These are phyloP conservation scores for Phymastichus coffea DNA, from an alignment of 1,140 invertebrate genomes.

Conservation along the genomic window DNA sequence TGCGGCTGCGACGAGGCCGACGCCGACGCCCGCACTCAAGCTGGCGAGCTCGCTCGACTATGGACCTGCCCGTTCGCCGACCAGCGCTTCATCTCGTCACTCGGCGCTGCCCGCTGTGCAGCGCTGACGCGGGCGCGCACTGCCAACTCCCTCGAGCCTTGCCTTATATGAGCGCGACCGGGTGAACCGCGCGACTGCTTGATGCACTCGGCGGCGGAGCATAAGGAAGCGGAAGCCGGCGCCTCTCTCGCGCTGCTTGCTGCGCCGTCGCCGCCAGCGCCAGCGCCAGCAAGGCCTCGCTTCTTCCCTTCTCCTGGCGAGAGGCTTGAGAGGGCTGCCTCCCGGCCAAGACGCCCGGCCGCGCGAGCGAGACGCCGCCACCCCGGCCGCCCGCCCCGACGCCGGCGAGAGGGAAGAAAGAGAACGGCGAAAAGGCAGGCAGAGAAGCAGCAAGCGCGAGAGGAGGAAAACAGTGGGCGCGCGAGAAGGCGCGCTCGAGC, in stretches of 20 bases:
- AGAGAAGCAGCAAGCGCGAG: no score
- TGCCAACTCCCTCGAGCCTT: no score
- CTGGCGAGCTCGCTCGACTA: background rate
- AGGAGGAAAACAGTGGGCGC: conserved; percentile 18
- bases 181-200: conserved; percentile 55
- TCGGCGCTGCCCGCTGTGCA: conserved; percentile 15
- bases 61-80: conserved; percentile 14
- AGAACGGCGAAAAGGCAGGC: no score
- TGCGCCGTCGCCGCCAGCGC: background rate
- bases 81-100: background rate
- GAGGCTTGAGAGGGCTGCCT: no score
- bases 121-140: conserved; percentile 20
- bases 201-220: conserved; percentile 55
- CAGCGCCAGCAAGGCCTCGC: background rate
- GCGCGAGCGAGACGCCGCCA: background rate
- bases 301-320: conserved; percentile 3
- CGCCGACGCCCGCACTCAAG: conserved; percentile 19
- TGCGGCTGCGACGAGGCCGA: conserved; percentile 24
- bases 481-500: conserved; percentile 30
- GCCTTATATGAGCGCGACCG: conserved; percentile 52
- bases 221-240: conserved; percentile 58
- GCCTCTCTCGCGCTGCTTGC: conserved; percentile 44
- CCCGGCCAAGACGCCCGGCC: conserved; percentile 20
- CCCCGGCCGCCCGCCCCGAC: no score
- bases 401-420: background rate